Conservation (phyloP, 2,113 vertebrate genomes). For the Mormoops blainvillei region DNA sequence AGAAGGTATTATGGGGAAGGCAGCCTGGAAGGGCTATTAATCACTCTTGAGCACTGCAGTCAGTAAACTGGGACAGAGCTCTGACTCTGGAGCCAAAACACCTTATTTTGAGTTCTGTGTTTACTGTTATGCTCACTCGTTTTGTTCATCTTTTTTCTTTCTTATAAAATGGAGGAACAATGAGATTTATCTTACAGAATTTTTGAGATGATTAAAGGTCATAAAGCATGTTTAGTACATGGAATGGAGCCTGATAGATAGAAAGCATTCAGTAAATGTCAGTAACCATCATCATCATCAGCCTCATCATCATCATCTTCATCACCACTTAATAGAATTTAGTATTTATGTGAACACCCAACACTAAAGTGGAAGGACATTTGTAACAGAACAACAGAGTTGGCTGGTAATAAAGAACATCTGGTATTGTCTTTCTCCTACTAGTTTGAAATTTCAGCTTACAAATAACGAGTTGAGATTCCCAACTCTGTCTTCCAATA, state of each 20-base stretch:
- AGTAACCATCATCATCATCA: not conserved
- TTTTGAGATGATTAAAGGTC: not conserved
- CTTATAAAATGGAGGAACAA: not conserved
- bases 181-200: not conserved
- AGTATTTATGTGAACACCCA: not conserved
- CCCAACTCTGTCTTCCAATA: slow-evolving; percentile 59
- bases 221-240: not conserved
- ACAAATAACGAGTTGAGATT: slow-evolving; percentile 43
- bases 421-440: slow-evolving; percentile 27
- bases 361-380: not conserved
- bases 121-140: not conserved
- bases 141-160: not conserved
- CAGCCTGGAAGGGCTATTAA: not conserved
- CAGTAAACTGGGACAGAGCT: not conserved
- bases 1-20: not conserved
- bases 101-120: not conserved
- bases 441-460: slow-evolving; percentile 63
- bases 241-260: not conserved
- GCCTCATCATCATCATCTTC: not conserved
- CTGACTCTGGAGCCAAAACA: not conserved
- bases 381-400: not conserved
- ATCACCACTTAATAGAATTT: not conserved
- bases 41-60: not conserved
- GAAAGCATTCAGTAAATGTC: not conserved
- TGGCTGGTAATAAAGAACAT: not conserved